phyloP scores from a whole-genome alignment of 2,113 vertebrate genomes.

The Mus spicilegus region DNA sequence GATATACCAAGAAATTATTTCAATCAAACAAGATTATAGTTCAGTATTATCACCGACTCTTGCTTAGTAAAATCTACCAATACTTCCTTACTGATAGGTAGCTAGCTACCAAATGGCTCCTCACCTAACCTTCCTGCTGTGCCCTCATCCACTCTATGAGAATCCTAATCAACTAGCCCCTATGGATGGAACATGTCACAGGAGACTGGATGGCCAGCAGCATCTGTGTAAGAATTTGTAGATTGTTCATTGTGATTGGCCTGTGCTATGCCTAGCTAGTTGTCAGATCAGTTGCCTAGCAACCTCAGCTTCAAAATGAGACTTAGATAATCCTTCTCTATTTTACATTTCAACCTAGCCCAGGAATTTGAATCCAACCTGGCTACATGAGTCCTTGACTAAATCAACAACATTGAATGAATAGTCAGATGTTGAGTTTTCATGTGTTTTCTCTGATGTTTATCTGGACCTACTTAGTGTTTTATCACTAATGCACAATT shows the following conservation, averaged over 20 bases:
- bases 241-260: background rate
- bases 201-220: too few species aligned
- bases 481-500: background rate
- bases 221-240: background rate
- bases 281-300: background rate
- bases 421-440: background rate
- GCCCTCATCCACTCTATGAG: background rate
- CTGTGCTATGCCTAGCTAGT: background rate
- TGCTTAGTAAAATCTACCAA: constrained; percentile 5
- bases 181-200: background rate
- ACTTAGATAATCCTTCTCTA: background rate
- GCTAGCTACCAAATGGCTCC: background rate
- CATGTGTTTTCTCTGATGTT: background rate
- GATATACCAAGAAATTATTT: background rate
- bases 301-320: background rate
- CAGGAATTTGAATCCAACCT: background rate
- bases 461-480: background rate
- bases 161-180: background rate
- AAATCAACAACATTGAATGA: background rate
- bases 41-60: background rate
- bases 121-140: background rate
- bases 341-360: background rate
- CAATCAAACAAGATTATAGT: background rate
- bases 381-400: background rate
- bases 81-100: background rate